Percentiles rank a stretch among this genome's conserved stretches.
phyloP scores from a whole-genome alignment of 2,797 vertebrate genomes.

The Oceanodroma leucorhoa region DNA sequence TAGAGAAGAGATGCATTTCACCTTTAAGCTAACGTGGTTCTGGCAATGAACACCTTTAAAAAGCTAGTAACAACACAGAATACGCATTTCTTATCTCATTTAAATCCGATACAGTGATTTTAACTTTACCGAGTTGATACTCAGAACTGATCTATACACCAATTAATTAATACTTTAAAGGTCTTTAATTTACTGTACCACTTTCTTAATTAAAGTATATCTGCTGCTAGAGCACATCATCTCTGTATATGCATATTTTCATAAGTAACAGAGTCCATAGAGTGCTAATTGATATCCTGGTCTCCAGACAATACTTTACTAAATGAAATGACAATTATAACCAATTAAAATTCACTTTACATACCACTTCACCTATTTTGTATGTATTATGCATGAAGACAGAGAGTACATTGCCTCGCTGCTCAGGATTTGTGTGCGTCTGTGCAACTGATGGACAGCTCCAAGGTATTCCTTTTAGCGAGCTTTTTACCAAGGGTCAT shows the following conservation, averaged over 20 bases:
- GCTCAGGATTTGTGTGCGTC: slow-evolving; percentile 74
- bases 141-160: slow-evolving; percentile 70
- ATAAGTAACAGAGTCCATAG: slow-evolving; percentile 82
- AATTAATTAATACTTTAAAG: slow-evolving; percentile 84
- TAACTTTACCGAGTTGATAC: slow-evolving; percentile 68
- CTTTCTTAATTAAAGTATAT: slow-evolving; percentile 85
- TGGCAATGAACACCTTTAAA: background rate
- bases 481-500: slow-evolving; percentile 57
- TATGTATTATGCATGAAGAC: slow-evolving; percentile 86
- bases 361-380: slow-evolving; percentile 83
- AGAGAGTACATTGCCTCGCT: slow-evolving; percentile 75
- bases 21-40: background rate
- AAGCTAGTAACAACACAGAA: background rate
- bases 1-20: background rate
- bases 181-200: slow-evolving; percentile 81
- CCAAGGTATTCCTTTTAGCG: slow-evolving; percentile 68
- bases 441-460: slow-evolving; percentile 81
- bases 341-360: slow-evolving; percentile 89
- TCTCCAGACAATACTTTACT: slow-evolving; percentile 87
- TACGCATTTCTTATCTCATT: slow-evolving; percentile 19
- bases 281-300: slow-evolving; percentile 86
- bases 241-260: slow-evolving; percentile 82
- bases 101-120: slow-evolving; percentile 54
- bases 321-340: slow-evolving; percentile 89
- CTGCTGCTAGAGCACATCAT: slow-evolving; percentile 73